Percentiles rank a stretch among this genome's conserved stretches.
These are phyloP conservation scores for Setipinna tenuifilis DNA, from an alignment of 2,797 vertebrate species.

Conservation along the genomic window DNA sequence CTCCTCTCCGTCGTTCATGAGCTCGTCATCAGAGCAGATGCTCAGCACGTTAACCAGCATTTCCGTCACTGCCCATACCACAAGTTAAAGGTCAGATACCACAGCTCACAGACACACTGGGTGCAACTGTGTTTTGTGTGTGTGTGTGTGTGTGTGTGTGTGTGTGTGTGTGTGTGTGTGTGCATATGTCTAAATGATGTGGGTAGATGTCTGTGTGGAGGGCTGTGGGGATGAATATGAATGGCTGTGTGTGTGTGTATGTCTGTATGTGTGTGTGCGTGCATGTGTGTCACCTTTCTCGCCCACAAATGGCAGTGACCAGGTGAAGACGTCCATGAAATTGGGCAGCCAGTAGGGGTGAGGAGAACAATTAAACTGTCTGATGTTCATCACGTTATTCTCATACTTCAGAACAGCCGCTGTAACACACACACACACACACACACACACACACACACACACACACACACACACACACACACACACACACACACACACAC, in stretches of 20 bases:
- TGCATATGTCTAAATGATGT: not conserved
- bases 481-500: not conserved
- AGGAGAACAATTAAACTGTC: constrained; percentile 98
- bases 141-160: not conserved
- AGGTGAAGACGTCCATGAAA: constrained; percentile 99
- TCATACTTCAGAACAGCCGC: constrained; percentile 98
- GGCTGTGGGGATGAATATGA: too few relatives aligned
- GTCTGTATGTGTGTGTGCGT: not conserved
- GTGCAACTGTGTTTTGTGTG: constrained; percentile 2
- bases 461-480: constrained; percentile 21
- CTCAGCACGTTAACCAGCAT: constrained; percentile 98
- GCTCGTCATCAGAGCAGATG: constrained; percentile 97
- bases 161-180: not conserved
- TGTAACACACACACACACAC: constrained; percentile 55
- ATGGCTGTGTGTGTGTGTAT: not conserved
- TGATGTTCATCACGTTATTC: constrained; percentile 99
- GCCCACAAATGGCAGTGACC: constrained; percentile 96
- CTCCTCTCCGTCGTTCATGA: constrained; percentile 93
- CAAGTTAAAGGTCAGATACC: constrained; percentile 8
- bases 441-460: constrained; percentile 19
- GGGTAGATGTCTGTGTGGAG: constrained; percentile 35
- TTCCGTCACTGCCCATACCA: constrained; percentile 85
- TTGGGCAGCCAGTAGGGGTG: constrained; percentile 98
- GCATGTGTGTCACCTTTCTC: constrained; percentile 84
- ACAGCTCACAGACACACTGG: not conserved